Evolutionary conservation across 2,113 vertebrate genomes (phyloP), one percentile per base, ranked within the genome.

Genomic region (Limanda limanda): DNA sequence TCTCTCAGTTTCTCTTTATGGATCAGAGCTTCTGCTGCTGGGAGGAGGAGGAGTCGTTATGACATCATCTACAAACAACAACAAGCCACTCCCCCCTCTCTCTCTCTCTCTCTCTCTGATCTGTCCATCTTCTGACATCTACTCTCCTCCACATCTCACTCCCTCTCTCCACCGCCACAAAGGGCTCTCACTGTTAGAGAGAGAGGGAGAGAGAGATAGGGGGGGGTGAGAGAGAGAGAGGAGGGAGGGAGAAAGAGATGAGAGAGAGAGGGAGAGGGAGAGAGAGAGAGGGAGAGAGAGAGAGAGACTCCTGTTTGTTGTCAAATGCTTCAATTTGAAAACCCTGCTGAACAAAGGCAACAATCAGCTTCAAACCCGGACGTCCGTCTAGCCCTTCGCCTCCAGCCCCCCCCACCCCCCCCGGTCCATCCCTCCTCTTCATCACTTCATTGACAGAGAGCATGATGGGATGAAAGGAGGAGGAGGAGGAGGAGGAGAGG

Each of bases 401-500:
- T 87, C 70, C 65, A 71, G 71, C 27, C 42, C 69, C 71, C 72
- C 1, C 61, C n/a, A n/a, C n/a, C n/a, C n/a, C n/a, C n/a, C 25
- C 25, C 25, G 2, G 4, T 24, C 40, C 68, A 37, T 25, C 65
- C 71, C 77, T 76, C 72, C 73, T 78, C 86, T 78, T 71, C 88
- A 88, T 83, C 69, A 76, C 79, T 90, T 90, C 89, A 91, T 90
- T 91, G 90, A 90, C 87, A 83, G 79, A 76, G 81, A 85, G 84
- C 84, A 71, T 72, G 88, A 87, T 84, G 86, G 84, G n/a, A 81
- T 84, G 85, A 90, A 84, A 76, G 51, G 21, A 72, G 74, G 82
- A 70, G 60, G 71, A 73, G 59, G 72, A 82, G 67, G 83, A 86
- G 82, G 83, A 91, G 80, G 89, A 91, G 78, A 85, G 82, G 81